Evolutionary conservation across 2,888 invertebrate species (phyloP).

Genomic region (Sicus ferrugineus): DNA sequence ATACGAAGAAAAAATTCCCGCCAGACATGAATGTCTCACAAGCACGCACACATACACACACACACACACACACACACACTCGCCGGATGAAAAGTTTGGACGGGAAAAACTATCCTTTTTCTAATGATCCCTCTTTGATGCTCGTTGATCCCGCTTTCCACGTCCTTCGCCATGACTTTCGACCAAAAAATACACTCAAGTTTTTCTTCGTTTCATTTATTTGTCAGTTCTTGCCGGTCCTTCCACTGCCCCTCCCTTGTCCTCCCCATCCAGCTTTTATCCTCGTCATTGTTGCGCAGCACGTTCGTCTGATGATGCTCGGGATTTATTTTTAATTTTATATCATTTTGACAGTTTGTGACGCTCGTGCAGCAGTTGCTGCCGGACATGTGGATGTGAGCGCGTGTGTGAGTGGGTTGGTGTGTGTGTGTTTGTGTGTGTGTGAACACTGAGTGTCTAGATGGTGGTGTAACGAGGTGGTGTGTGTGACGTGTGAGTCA

Average conservation of each 20-base stretch:
- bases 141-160: no score
- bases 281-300: slow-evolving; percentile 12
- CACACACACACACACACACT: no score
- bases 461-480: neutral
- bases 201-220: neutral
- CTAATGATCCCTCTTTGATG: neutral
- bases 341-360: slow-evolving; percentile 34
- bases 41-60: no score
- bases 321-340: slow-evolving; percentile 37
- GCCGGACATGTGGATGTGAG: neutral
- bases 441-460: neutral
- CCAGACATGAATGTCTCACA: no score
- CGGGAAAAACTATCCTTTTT: neutral
- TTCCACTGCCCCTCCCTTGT: neutral
- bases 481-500: neutral
- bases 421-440: neutral
- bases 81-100: neutral
- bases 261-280: neutral
- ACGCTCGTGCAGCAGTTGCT: slow-evolving; percentile 3
- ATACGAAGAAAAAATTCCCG: no score
- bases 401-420: slow-evolving; percentile 1
- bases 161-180: no score
- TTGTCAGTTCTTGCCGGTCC: neutral
- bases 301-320: slow-evolving; percentile 28
- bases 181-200: no score